Evolutionary conservation across 2,888 invertebrate genomes (phyloP), one percentile per base, ranked within the genome.

Genomic region (Carterocephalus palaemon): DNA sequence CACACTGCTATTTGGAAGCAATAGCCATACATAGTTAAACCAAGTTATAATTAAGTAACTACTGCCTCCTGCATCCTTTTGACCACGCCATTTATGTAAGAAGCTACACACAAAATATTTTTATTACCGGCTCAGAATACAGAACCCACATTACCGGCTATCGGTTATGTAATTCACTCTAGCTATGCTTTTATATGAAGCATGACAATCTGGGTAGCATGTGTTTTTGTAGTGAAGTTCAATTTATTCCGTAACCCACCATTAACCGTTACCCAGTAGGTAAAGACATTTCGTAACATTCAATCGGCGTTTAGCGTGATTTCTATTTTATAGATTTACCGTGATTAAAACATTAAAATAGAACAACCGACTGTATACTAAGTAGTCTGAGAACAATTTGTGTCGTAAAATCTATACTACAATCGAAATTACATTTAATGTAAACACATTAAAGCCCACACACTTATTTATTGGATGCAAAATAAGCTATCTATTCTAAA

Each of bases 311-410:
- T 36, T 36, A 34, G 33, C 42, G 19, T 28, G 9, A 8, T 36
- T 22, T 43, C 36, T 20, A 22, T 34, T 43, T 43, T 43, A 43
- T 43, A 22, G 42, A 29, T 43, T 43, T 43, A 29, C 28, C 34
- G 42, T 43, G 42, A 43, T 43, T 36, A 43, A 29, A 43, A 36
- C 34, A 29, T 43, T 42, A 29, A 36, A 43, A 36, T 42, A 15
- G 19, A 15, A 42, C 26, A 42, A 26, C 33, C 7, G 20, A 20
- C 22, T 34, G 28, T 20, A 42, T 34, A 34, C 10, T 34, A 34
- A 42, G 42, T 28, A 28, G 34, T 42, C 34, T 42, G 28, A 8
- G 7, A 42, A 26, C 33, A 15, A n/a, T 5, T 26, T 26, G 13
- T 34, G 34, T 42, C 33, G 33, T 43, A 22, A 36, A 43, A 26